These are phyloP conservation scores for Muntiacus reevesi DNA, from an alignment of 2,113 vertebrate genomes.

Conservation along the genomic window DNA sequence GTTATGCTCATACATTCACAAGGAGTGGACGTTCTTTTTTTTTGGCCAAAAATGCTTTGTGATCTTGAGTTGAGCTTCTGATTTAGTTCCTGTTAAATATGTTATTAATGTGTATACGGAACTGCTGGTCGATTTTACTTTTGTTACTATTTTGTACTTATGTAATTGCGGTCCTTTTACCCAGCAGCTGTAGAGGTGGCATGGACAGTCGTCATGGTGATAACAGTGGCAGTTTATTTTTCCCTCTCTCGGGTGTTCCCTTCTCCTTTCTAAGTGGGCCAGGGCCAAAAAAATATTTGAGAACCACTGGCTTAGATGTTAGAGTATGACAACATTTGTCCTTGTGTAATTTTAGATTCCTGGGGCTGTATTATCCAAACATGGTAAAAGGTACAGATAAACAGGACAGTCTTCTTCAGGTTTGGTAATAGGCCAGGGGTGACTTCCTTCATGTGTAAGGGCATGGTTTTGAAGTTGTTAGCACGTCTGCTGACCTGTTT, in stretches of 20 bases:
- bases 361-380: background rate
- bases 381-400: background rate
- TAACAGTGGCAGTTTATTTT: background rate
- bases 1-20: background rate
- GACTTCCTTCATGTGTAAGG: background rate
- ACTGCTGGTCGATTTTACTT: background rate
- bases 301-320: background rate
- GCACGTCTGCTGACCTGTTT: background rate
- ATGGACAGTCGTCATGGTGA: background rate
- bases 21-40: background rate
- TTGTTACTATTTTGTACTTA: background rate
- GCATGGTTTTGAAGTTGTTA: background rate
- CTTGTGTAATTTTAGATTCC: constrained; percentile 38
- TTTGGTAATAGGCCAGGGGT: background rate
- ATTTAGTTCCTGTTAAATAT: background rate
- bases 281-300: constrained; percentile 15
- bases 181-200: background rate
- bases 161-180: background rate
- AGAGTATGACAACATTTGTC: background rate
- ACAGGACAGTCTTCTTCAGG: background rate
- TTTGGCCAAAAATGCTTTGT: background rate
- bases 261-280: constrained; percentile 1
- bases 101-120: background rate
- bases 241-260: background rate
- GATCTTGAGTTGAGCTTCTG: background rate